phyloP scores from a whole-genome alignment of 2,888 invertebrate genomes.

The Teinopalpus imperialis region DNA sequence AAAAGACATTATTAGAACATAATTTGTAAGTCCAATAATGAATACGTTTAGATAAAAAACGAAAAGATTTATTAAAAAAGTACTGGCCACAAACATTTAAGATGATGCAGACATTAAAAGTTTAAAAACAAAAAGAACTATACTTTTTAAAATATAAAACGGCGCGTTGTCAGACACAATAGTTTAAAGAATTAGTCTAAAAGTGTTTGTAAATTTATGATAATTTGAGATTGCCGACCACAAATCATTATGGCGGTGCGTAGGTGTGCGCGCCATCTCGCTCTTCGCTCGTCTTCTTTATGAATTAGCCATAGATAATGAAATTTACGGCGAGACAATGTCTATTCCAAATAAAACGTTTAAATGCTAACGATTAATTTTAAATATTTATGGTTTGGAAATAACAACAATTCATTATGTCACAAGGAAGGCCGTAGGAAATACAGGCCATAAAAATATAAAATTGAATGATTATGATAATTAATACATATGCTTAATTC shows the following conservation, averaged over 20 bases:
- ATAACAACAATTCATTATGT: not conserved
- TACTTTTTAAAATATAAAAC: conserved; percentile 1
- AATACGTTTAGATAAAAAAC: too few relatives aligned
- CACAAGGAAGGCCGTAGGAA: not conserved
- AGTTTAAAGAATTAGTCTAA: conserved; percentile 31
- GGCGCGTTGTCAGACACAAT: conserved; percentile 8
- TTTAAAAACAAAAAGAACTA: not conserved
- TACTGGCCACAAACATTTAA: not conserved
- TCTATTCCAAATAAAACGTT: conserved; percentile 26
- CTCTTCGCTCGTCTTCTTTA: conserved; percentile 30
- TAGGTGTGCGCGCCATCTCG: conserved; percentile 36
- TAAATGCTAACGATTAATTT: conserved; percentile 20
- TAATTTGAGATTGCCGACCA: conserved; percentile 40
- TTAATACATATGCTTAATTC: too few relatives aligned
- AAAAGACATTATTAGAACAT: too few relatives aligned
- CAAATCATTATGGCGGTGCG: conserved; percentile 33
- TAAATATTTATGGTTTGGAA: not conserved
- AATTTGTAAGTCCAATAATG: too few relatives aligned
- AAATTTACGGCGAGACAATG: conserved; percentile 36
- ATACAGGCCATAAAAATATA: not conserved
- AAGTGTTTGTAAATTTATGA: conserved; percentile 56
- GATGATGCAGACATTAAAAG: not conserved
- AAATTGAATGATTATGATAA: not conserved
- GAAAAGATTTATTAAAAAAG: too few relatives aligned
- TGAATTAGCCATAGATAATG: conserved; percentile 37